phyloP scores from a whole-genome alignment of 2,113 vertebrate species.

The Calonectris borealis region DNA sequence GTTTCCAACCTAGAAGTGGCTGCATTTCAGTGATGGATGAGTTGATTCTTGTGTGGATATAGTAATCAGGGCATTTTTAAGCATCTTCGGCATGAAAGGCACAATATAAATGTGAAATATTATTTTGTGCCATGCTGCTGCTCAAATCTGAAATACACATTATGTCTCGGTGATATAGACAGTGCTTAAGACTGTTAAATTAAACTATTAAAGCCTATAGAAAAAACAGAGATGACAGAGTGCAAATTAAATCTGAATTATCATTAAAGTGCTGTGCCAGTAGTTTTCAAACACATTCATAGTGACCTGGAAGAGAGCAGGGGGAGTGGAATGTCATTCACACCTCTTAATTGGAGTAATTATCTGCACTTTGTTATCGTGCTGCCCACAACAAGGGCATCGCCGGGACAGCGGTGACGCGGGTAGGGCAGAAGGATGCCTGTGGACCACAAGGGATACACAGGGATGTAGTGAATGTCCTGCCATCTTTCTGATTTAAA shows the following conservation, averaged over 20 bases:
- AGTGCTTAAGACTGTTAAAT: slow-evolving; percentile 60
- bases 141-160: slow-evolving; percentile 48
- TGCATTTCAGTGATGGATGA: slow-evolving; percentile 52
- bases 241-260: slow-evolving; percentile 66
- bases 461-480: neutral
- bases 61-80: slow-evolving; percentile 40
- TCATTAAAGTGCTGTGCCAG: slow-evolving; percentile 42
- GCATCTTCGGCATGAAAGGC: slow-evolving; percentile 1
- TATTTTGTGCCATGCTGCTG: slow-evolving; percentile 42
- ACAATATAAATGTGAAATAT: slow-evolving; percentile 51
- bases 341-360: slow-evolving; percentile 43
- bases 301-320: slow-evolving; percentile 36
- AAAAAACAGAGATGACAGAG: slow-evolving; percentile 55
- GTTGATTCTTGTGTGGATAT: slow-evolving; percentile 34
- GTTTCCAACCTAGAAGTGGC: slow-evolving; percentile 29
- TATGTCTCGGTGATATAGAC: slow-evolving; percentile 49
- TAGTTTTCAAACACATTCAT: slow-evolving; percentile 40
- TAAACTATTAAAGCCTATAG: slow-evolving; percentile 55
- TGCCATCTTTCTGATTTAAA: slow-evolving; percentile 23
- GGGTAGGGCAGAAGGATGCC: neutral
- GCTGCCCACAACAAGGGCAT: slow-evolving; percentile 37
- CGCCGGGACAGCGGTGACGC: neutral
- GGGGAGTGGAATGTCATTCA: slow-evolving; percentile 45
- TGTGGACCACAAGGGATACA: neutral
- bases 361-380: neutral